phyloP scores from a whole-genome alignment of 2,888 invertebrate species.

The Seira musarum region DNA sequence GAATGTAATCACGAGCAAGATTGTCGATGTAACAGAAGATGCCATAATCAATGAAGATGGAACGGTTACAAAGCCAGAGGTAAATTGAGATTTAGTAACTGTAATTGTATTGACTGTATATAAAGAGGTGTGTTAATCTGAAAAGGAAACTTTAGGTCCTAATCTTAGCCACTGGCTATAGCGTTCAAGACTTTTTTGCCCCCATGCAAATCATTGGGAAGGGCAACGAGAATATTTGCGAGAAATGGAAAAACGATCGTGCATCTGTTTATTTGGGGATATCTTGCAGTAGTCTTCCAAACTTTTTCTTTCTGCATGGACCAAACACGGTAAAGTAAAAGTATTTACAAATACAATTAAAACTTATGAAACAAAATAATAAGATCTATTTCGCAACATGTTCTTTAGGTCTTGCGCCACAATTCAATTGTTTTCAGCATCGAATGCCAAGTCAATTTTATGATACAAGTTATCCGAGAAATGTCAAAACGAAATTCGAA shows the following conservation, averaged over 20 bases:
- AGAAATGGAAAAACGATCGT: constrained; percentile 40
- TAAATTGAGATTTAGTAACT: constrained; percentile 46
- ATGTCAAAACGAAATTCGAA: constrained; percentile 40
- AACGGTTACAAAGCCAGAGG: constrained; percentile 58
- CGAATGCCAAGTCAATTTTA: constrained; percentile 62
- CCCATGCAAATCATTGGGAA: constrained; percentile 49
- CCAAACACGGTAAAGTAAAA: constrained; percentile 48
- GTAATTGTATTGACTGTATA: constrained; percentile 6
- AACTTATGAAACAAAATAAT: not conserved
- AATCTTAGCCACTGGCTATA: constrained; percentile 50
- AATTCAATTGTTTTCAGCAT: constrained; percentile 53
- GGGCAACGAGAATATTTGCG: constrained; percentile 41
- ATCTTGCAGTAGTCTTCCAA: constrained; percentile 40
- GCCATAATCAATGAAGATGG: constrained; percentile 41
- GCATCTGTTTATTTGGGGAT: constrained; percentile 46
- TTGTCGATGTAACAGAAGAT: constrained; percentile 40
- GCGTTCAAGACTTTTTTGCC: constrained; percentile 47
- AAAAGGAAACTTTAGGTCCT: constrained; percentile 34
- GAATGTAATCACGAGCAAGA: constrained; percentile 31
- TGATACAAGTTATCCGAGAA: constrained; percentile 55
- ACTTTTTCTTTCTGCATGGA: constrained; percentile 49
- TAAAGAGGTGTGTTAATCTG: not conserved
- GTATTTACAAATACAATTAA: not conserved
- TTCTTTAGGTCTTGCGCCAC: constrained; percentile 54
- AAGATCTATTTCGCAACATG: constrained; percentile 17